Base-by-base conservation (phyloP, 2,113 vertebrate species). In the Oenanthe melanoleuca region DNA sequence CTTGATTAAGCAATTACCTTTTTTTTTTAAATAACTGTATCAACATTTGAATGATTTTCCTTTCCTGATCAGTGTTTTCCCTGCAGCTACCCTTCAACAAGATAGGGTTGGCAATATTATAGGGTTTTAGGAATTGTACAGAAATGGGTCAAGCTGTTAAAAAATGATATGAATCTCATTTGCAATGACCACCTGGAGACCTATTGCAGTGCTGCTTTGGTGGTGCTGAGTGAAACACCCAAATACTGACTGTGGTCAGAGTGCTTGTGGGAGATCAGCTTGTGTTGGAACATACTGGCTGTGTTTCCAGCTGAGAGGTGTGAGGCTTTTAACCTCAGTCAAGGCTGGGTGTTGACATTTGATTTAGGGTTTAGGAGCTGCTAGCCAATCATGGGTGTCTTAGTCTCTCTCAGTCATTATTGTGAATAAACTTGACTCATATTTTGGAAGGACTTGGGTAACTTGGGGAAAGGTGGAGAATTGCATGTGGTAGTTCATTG, bases 351-450 rank as follows among this genome's bases (percentile, higher is more conserved):
- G 55, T 79, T 86, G 42, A 56, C 1, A 0, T 33, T 63, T 67
- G 33, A 55, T 82, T 88, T 80, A 44, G 67, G 40, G 42, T 59
- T 95, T 85, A 61, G 57, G 11, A 2, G 4, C 80, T 75, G 38
- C 37, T 72, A 72, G 14, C 2, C 0, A 86, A 67, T 84, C 55
- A 28, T 22, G 63, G 14, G 57, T 85, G 74, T 93, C 42, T 79
- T 66, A 69, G 73, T 89, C 50, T 92, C 0, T 89, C 50, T 92
- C 0, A 0, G 71, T 38, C 40, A 40, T 88, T 89, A 59, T 69
- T 92, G 44, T 70, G 38, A 88, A 85, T 92, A 93, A 84, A 89
- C 78, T 93, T 94, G 86, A 92, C 79, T 95, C 61, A 60, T 82
- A 18, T 57, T 94, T 95, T 92, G 47, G 71, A 89, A 86, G 16